Percentiles rank a stretch among this genome's conserved stretches.
Evolutionary conservation across 2,888 invertebrate species (phyloP).

Genomic region (Drosophila neotestacea): DNA sequence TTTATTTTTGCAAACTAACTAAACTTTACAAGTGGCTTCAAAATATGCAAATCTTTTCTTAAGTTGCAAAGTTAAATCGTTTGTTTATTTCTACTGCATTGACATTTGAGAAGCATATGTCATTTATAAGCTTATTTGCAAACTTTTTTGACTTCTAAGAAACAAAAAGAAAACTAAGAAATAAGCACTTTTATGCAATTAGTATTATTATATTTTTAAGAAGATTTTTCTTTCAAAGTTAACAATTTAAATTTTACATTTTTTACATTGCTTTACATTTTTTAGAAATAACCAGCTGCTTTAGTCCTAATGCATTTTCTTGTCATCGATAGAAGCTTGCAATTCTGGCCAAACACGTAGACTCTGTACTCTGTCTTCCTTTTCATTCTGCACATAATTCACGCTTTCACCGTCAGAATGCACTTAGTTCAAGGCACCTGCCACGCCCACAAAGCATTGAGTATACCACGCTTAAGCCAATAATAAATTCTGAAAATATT

Average conservation of each 20-base stretch:
- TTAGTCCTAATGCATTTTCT: background rate
- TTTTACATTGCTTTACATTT: background rate
- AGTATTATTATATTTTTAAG: background rate
- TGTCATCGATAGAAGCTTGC: background rate
- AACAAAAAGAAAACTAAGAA: background rate
- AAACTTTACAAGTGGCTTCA: slow-evolving; percentile 22
- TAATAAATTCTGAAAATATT: slow-evolving; percentile 78
- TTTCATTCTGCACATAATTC: slow-evolving; percentile 53
- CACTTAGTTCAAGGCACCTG: slow-evolving; percentile 54
- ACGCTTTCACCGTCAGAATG: slow-evolving; percentile 66
- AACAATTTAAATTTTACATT: background rate
- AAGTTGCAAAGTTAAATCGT: background rate
- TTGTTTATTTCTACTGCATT: background rate
- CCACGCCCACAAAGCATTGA: slow-evolving; percentile 41
- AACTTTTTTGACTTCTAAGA: background rate
- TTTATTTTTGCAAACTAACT: slow-evolving; percentile 20
- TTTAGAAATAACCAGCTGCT: background rate
- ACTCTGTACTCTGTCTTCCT: background rate
- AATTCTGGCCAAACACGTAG: background rate
- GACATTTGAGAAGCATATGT: background rate
- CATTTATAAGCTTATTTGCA: background rate
- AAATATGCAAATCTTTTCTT: slow-evolving; percentile 6
- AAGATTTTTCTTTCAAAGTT: background rate
- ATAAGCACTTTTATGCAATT: background rate
- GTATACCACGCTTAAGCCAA: slow-evolving; percentile 65